Evolutionary conservation across 2,797 vertebrate species (phyloP), one percentile per base, ranked within the genome.

Genomic region (Crocidura indochinensis): DNA sequence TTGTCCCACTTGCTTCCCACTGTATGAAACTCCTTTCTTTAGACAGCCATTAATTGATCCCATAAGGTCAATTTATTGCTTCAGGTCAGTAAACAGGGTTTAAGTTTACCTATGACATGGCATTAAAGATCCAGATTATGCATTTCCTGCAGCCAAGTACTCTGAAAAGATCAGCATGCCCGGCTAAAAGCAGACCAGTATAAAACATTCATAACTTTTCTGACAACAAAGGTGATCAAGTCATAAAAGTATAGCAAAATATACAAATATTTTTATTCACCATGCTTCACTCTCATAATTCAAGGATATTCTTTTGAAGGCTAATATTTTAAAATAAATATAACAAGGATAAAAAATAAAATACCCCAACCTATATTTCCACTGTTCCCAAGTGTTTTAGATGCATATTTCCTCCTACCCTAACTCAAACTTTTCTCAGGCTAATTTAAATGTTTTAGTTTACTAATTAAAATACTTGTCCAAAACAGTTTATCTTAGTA

Each of bases 71-170:
- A 82, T 91, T 89, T 93, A 75, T 81, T 84, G 44, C 78, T 87
- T 87, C 31, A 76, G 44, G 49, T 94, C 89, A 82, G 82, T 69
- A 95, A 92, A 89, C 71, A 92, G 67, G 74, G 11, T 89, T 72
- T 88, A 86, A 88, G 64, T 91, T 94, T 95, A 94, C 94, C 89
- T 93, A 72, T 79, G 75, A 81, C 8, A 87, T 75, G 47, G 60
- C 91, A 82, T 79, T 93, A 89, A 93, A 31, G 72, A 87, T 14
- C 82, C 4, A 65, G 65, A 92, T 89, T 84, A 86, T 74, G 24
- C 26, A 26, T 86, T 84, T 93, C 68, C 60, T 84, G 14, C 47
- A 91, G 67, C 22, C 71, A 84, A 31, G 89, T 82, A 84, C n/a
- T 84, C 26, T 86, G 62, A 87, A 84, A 90, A 81, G 49, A 79